Evolutionary conservation across 2,888 invertebrate genomes (phyloP).

Genomic region (Andrena bucephala): DNA sequence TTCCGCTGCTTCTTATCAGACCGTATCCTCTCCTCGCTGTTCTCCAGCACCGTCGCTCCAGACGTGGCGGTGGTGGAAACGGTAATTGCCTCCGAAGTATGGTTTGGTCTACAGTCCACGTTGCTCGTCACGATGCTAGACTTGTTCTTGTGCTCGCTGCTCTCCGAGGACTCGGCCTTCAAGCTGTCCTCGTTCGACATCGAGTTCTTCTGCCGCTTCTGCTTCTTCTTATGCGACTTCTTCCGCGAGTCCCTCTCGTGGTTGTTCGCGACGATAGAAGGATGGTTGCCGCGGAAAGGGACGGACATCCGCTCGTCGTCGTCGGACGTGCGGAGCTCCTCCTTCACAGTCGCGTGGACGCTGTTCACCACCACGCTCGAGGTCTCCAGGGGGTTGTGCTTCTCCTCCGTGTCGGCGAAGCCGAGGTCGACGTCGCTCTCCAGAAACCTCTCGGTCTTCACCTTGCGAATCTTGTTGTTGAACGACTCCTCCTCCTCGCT

Average conservation of each 20-base stretch:
- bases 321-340: conserved; percentile 82
- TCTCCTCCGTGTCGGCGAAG: conserved; percentile 85
- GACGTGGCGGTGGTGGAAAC: conserved; percentile 54
- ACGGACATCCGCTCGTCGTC: conserved; percentile 81
- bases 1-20: conserved; percentile 84
- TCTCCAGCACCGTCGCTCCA: conserved; percentile 70
- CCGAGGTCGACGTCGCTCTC: conserved; percentile 87
- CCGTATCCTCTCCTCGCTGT: conserved; percentile 81
- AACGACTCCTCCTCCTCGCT: conserved; percentile 90
- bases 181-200: conserved; percentile 84
- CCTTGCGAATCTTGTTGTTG: conserved; percentile 86
- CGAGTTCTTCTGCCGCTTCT: conserved; percentile 91
- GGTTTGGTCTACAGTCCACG: conserved; percentile 72
- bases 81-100: conserved; percentile 63
- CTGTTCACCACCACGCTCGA: conserved; percentile 75
- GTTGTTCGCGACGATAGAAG: conserved; percentile 78
- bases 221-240: conserved; percentile 93
- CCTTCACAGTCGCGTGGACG: conserved; percentile 77
- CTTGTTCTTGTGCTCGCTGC: conserved; percentile 76
- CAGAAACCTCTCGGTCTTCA: conserved; percentile 88
- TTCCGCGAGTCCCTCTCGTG: conserved; percentile 86
- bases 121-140: conserved; percentile 60
- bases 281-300: conserved; percentile 76
- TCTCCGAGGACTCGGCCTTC: conserved; percentile 76
- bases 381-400: conserved; percentile 78